phyloP scores from a whole-genome alignment of 2,888 invertebrate genomes.

The Punctoribates punctum region DNA sequence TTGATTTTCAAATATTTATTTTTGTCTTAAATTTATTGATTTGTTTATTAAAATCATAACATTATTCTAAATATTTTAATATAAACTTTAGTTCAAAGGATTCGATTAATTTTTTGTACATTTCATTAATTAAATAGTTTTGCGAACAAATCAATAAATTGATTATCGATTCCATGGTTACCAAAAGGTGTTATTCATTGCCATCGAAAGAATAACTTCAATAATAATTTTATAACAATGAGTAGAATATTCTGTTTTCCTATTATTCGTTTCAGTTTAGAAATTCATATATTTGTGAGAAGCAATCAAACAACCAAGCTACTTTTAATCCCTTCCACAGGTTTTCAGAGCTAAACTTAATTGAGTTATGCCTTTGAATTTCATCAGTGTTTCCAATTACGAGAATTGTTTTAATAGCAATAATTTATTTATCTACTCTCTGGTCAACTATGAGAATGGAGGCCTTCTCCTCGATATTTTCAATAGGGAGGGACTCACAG shows the following conservation, averaged over 20 bases:
- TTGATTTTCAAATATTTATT: no score
- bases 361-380: not conserved
- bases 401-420: not conserved
- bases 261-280: not conserved
- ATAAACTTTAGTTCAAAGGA: not conserved
- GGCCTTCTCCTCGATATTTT: slow-evolving; percentile 16
- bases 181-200: slow-evolving; percentile 18
- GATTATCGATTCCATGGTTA: slow-evolving; percentile 20
- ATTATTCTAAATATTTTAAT: no score
- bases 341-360: not conserved
- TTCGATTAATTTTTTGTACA: not conserved
- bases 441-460: slow-evolving; percentile 25
- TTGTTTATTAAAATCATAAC: no score
- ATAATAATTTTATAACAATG: no score
- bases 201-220: not conserved
- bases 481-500: not conserved
- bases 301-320: no score
- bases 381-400: not conserved
- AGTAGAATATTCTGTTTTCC: not conserved
- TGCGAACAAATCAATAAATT: slow-evolving; percentile 27
- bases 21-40: no score
- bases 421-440: slow-evolving; percentile 6
- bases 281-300: no score
- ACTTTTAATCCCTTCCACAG: not conserved
- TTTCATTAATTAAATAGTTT: not conserved